Percentiles rank a stretch among this genome's conserved stretches.
phyloP scores from a whole-genome alignment of 2,797 vertebrate species.

The Tauraco hartlaubi region DNA sequence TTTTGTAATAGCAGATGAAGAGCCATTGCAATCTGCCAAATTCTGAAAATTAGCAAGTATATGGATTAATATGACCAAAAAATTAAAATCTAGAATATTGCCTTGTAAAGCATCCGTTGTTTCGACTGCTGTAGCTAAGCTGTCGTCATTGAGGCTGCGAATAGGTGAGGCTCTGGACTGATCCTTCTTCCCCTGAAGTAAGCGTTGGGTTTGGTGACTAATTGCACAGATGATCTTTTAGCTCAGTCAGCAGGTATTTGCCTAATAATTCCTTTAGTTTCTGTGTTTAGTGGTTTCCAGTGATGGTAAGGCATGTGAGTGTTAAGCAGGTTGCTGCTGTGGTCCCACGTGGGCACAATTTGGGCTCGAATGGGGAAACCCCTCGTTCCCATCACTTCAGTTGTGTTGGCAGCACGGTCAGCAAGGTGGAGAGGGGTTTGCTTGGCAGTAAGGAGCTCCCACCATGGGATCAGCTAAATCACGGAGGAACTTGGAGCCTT shows the following conservation, averaged over 20 bases:
- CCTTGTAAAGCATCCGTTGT: not conserved
- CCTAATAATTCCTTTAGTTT: not conserved
- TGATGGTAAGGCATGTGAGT: not conserved
- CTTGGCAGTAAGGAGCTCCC: not conserved
- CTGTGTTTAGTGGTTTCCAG: not conserved
- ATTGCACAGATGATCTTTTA: not conserved
- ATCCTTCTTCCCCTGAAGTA: not conserved
- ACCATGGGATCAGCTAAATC: not conserved
- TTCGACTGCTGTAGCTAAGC: not conserved
- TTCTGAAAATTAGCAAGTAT: not conserved
- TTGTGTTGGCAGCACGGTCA: accelerated
- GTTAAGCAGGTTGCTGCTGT: not conserved
- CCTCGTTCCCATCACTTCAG: accelerated
- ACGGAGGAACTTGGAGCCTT: not conserved
- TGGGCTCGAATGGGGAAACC: accelerated
- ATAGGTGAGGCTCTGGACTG: not conserved
- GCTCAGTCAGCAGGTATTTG: not conserved
- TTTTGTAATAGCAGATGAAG: not conserved
- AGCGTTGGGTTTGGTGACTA: not conserved
- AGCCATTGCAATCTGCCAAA: not conserved
- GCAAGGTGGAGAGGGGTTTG: not conserved
- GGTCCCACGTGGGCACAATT: accelerated
- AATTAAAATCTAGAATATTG: not conserved
- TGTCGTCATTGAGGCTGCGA: not conserved
- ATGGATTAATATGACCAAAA: not conserved